Evolutionary conservation across 2,888 invertebrate genomes (phyloP).

Genomic region (Dilophus febrilis): DNA sequence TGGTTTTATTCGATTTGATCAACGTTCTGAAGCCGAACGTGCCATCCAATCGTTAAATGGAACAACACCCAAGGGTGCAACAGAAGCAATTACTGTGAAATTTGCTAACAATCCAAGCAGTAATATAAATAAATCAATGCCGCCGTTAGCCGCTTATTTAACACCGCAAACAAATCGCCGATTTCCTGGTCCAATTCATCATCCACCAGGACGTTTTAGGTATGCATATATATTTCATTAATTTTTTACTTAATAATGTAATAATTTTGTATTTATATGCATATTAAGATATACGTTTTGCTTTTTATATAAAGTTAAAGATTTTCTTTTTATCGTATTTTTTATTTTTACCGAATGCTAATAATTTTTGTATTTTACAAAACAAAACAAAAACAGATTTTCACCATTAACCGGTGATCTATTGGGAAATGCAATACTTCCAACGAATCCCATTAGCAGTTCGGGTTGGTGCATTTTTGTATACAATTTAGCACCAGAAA

Average conservation of each 20-base stretch:
- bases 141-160: conserved; percentile 62
- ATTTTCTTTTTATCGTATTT: conserved; percentile 4
- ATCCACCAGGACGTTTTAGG: conserved; percentile 18
- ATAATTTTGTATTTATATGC: too few relatives aligned
- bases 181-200: conserved; percentile 47
- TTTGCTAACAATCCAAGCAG: conserved; percentile 81
- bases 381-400: conserved; percentile 39
- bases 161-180: conserved; percentile 59
- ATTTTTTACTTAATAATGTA: too few relatives aligned
- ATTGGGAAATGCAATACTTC: conserved; percentile 51
- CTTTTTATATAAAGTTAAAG: too few relatives aligned
- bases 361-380: too few relatives aligned
- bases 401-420: conserved; percentile 69
- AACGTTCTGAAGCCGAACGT: conserved; percentile 68
- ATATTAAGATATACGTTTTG: too few relatives aligned
- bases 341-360: background rate
- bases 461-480: conserved; percentile 67
- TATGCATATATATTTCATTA: conserved; percentile 10
- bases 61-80: conserved; percentile 64
- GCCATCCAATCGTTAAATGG: conserved; percentile 77
- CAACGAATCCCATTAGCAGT: conserved; percentile 63
- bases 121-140: conserved; percentile 60
- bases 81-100: conserved; percentile 77
- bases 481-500: conserved; percentile 83
- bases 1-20: conserved; percentile 80